Evolutionary conservation across 2,888 invertebrate species (phyloP).

Genomic region (Agonum fuliginosum): DNA sequence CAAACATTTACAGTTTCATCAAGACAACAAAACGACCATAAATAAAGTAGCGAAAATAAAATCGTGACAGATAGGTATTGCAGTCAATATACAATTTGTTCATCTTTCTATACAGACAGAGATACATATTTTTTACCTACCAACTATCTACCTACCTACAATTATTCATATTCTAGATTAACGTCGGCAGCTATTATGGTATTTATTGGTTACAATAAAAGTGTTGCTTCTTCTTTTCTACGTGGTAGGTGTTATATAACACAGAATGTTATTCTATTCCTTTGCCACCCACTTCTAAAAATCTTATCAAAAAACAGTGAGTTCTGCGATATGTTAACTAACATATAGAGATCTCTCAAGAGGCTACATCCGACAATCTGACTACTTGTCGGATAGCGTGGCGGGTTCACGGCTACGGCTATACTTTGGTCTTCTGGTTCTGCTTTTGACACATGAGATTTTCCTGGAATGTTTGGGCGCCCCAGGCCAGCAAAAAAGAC

Average conservation of each 20-base stretch:
- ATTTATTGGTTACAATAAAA: no score
- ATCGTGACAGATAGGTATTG: no score
- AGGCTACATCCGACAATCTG: constrained; percentile 19
- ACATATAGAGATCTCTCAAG: constrained; percentile 7
- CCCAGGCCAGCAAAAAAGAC: constrained; percentile 17
- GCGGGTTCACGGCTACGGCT: constrained; percentile 25
- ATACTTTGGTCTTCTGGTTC: constrained; percentile 25
- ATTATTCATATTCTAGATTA: no score
- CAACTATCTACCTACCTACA: no score
- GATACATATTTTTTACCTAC: no score
- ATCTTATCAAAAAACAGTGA: not conserved
- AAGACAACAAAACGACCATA: no score
- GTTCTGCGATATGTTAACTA: constrained; percentile 37
- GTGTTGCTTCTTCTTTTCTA: no score
- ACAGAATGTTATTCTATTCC: not conserved
- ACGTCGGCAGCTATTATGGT: no score
- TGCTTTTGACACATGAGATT: constrained; percentile 45
- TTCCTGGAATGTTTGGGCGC: constrained; percentile 37
- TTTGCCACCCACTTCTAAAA: constrained; percentile 21
- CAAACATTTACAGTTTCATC: no score
- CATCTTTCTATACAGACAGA: no score
- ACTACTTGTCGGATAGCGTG: not conserved
- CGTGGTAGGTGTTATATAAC: not conserved
- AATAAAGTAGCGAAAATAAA: no score
- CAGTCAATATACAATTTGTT: no score